Percentiles rank a stretch among this genome's conserved stretches.
Conservation (phyloP, 92 coral and sea anemone species). For the Palythoa grandiflora region DNA sequence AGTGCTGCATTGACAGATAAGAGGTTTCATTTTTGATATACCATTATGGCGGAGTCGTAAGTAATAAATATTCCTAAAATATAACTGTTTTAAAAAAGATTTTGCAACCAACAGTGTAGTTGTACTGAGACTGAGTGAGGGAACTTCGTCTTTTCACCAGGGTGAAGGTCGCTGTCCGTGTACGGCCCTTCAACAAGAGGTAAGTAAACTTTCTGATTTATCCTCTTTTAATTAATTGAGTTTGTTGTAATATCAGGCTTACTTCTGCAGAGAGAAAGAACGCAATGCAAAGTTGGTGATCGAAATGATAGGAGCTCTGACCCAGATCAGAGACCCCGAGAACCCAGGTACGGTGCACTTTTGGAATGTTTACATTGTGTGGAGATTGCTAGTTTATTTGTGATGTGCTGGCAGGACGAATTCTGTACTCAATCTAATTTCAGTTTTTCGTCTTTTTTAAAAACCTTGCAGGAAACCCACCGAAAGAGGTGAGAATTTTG, state of each 20-base stretch:
- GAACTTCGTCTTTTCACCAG: conserved; percentile 53
- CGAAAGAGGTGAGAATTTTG: conserved; percentile 86
- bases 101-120: not conserved
- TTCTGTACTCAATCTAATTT: conserved; percentile 7
- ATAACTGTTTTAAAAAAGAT: not conserved
- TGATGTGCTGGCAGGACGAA: not conserved
- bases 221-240: not conserved
- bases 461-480: conserved; percentile 77
- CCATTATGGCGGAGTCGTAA: conserved; percentile 85
- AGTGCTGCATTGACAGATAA: not conserved
- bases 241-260: not conserved
- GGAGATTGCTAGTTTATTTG: conserved; percentile 4
- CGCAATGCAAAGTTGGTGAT: conserved; percentile 87
- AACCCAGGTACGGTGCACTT: conserved; percentile 80
- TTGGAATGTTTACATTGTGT: conserved; percentile 82
- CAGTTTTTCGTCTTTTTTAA: not conserved
- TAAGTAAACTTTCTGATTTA: conserved; percentile 40
- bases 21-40: not conserved
- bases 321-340: conserved; percentile 92
- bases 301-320: conserved; percentile 91
- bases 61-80: conserved; percentile 41
- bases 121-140: not conserved
- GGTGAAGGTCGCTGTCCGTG: conserved; percentile 99
- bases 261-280: conserved; percentile 81
- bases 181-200: conserved; percentile 99